These are phyloP conservation scores for Mylabris phalerata DNA, from an alignment of 1,140 invertebrate genomes.

Conservation along the genomic window DNA sequence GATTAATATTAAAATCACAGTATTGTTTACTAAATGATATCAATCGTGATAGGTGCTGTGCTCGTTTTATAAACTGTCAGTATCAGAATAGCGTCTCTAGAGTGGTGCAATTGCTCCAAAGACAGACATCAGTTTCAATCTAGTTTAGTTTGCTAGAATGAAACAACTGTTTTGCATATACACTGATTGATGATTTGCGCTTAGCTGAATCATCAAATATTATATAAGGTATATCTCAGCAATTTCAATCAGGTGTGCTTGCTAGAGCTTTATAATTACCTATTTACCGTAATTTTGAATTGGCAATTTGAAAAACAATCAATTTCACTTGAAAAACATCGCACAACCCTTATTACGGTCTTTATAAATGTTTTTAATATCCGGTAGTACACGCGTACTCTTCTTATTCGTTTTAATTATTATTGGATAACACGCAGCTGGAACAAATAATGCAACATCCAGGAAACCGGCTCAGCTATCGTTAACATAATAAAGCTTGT, in stretches of 20 bases:
- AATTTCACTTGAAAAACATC: background rate
- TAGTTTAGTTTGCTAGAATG: background rate
- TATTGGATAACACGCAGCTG: conserved; percentile 2
- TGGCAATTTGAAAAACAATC: too few species aligned
- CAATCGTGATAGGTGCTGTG: too few species aligned
- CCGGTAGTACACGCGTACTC: conserved; percentile 1
- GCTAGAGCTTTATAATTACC: background rate
- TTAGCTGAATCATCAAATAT: conserved; percentile 3
- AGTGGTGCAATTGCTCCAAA: too few species aligned
- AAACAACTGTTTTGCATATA: conserved; percentile 13
- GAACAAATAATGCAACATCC: background rate
- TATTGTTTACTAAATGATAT: too few species aligned
- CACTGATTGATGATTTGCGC: conserved; percentile 10
- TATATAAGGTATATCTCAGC: background rate
- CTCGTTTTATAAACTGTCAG: too few species aligned
- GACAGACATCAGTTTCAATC: too few species aligned
- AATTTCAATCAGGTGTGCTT: conserved; percentile 12
- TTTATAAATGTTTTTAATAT: background rate
- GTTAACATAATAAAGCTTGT: conserved; percentile 5
- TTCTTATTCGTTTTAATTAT: background rate
- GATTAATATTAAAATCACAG: too few species aligned
- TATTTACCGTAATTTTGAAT: background rate
- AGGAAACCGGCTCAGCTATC: conserved; percentile 3
- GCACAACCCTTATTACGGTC: background rate
- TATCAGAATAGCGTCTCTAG: too few species aligned